Conservation (phyloP, 2,888 invertebrate species). For the Odontothrips loti region DNA sequence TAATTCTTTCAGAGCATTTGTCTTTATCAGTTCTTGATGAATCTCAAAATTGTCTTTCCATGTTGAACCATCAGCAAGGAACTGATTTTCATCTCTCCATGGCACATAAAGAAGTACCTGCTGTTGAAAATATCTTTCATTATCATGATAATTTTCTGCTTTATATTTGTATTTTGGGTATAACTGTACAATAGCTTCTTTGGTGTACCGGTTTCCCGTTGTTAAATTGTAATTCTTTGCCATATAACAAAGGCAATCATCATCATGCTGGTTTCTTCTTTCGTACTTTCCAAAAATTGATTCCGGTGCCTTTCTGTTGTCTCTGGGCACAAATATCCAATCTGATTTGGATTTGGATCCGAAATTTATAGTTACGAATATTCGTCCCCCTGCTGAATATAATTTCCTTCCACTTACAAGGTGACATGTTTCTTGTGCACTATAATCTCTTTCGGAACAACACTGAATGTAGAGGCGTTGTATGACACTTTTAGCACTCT, state of each 20-base stretch:
- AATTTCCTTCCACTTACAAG: conserved; percentile 31
- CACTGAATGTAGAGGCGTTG: conserved; percentile 32
- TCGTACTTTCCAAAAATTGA: not conserved
- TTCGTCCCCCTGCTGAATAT: not conserved
- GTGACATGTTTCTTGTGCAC: conserved; percentile 34
- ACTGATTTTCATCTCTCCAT: no score
- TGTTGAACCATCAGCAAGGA: no score
- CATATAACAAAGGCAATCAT: no score
- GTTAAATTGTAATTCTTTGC: no score
- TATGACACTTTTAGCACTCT: conserved; percentile 30
- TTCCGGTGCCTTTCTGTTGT: no score
- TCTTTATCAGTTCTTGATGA: no score
- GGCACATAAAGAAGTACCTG: conserved; percentile 28
- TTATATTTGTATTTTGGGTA: conserved; percentile 18
- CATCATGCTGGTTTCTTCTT: no score
- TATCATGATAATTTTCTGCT: not conserved
- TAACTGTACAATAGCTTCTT: conserved; percentile 5
- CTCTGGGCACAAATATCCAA: no score
- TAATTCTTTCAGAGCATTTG: no score
- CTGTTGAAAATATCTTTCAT: conserved; percentile 20
- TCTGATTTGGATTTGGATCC: not conserved
- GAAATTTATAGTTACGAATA: conserved; percentile 27
- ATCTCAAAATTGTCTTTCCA: no score
- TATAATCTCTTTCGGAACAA: conserved; percentile 34
- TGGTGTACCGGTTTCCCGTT: no score